These are phyloP conservation scores for Pherbina coryleti DNA, from an alignment of 2,888 invertebrate genomes.

Conservation along the genomic window DNA sequence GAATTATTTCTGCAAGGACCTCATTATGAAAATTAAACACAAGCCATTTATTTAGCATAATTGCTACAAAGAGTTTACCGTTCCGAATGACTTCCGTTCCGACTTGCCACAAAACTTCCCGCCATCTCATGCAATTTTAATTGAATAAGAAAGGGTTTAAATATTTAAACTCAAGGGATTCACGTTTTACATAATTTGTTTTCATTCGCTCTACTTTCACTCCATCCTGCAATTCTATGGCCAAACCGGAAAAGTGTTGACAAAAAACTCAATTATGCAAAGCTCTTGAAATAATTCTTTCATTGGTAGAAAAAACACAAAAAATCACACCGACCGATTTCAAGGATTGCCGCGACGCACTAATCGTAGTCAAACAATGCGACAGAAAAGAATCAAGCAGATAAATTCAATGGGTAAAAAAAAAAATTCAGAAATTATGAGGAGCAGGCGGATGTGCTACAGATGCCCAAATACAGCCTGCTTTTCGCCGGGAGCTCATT, in stretches of 20 bases:
- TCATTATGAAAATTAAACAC: conserved; percentile 24
- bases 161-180: background rate
- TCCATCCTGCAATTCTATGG: background rate
- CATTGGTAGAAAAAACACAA: conserved; percentile 27
- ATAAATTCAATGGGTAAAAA: background rate
- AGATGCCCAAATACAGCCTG: background rate
- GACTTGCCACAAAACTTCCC: background rate
- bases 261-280: conserved; percentile 45
- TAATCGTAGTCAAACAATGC: background rate
- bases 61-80: background rate
- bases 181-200: conserved; percentile 4
- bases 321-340: conserved; percentile 2
- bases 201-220: background rate
- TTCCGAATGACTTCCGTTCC: background rate
- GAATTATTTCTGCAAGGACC: background rate
- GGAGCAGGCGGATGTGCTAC: background rate
- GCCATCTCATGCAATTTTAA: background rate
- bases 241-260: conserved; percentile 11
- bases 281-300: conserved; percentile 45
- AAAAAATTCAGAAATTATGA: background rate
- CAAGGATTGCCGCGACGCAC: conserved; percentile 9
- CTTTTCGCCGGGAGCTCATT: background rate
- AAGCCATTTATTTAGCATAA: conserved; percentile 1
- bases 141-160: conserved; percentile 6
- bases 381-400: background rate